Percentiles rank a stretch among this genome's conserved stretches.
phyloP scores from a whole-genome alignment of 1,140 invertebrate genomes.

The Meloidogyne exigua region DNA sequence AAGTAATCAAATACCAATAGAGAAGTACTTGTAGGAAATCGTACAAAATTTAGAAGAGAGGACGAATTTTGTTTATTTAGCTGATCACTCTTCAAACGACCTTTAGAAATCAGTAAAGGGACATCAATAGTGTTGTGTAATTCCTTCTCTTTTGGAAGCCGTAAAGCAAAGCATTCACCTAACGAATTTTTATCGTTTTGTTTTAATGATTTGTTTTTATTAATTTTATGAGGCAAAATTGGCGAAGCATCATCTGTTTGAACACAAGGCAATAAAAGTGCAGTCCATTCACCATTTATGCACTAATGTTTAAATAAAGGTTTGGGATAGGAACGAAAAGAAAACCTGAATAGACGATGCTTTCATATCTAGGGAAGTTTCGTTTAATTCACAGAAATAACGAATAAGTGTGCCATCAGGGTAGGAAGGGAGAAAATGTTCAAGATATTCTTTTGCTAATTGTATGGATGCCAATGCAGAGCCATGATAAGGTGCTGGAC shows the following conservation, averaged over 20 bases:
- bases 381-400: constrained; percentile 31
- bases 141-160: background rate
- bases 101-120: too few species aligned
- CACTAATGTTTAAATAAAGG: background rate
- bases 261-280: constrained; percentile 20
- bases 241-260: background rate
- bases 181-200: background rate
- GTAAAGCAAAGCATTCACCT: background rate
- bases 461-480: constrained; percentile 9
- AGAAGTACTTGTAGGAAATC: constrained; percentile 13
- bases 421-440: constrained; percentile 13
- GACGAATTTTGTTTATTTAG: background rate
- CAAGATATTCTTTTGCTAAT: background rate
- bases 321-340: too few species aligned
- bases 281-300: constrained; percentile 11
- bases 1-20: background rate
- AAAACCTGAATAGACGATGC: constrained; percentile 17
- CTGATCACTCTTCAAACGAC: background rate
- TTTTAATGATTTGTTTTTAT: constrained; percentile 6
- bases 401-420: constrained; percentile 51
- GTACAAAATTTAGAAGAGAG: background rate
- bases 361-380: background rate
- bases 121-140: background rate
- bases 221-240: background rate
- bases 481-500: constrained; percentile 8